Percentiles rank a stretch among this genome's conserved stretches.
Conservation (phyloP, 2,797 vertebrate genomes). For the Parotocinclus haroldoi region DNA sequence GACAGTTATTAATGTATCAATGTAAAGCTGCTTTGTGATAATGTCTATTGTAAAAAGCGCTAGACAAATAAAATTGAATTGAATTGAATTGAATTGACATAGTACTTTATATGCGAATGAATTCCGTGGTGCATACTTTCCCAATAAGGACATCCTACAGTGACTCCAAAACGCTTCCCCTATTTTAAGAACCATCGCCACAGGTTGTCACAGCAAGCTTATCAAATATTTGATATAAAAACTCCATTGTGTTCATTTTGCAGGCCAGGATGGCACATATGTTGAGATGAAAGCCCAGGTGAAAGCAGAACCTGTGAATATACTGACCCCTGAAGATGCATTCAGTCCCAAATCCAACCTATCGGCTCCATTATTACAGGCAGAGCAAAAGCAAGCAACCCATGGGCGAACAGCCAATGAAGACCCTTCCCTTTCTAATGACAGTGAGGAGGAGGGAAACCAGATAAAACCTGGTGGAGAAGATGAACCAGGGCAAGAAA, state of each 20-base stretch:
- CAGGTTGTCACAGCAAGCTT: too few species aligned
- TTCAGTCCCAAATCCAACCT: constrained; percentile 69
- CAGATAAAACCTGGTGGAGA: background rate
- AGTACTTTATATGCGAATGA: too few species aligned
- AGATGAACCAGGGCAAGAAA: constrained; percentile 54
- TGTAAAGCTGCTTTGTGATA: too few species aligned
- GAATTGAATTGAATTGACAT: too few species aligned
- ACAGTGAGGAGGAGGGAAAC: constrained; percentile 60
- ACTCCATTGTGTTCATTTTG: constrained; percentile 20
- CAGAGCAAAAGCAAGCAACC: constrained; percentile 69
- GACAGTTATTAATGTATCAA: too few species aligned
- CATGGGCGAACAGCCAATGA: constrained; percentile 63
- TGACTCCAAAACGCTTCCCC: too few species aligned
- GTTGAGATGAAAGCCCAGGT: constrained; percentile 52
- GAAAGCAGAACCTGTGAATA: constrained; percentile 52
- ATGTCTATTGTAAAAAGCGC: too few species aligned
- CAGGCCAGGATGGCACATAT: constrained; percentile 57
- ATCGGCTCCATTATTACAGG: constrained; percentile 67
- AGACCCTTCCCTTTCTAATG: constrained; percentile 63
- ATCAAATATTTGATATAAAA: too few species aligned
- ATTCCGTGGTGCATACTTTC: too few species aligned
- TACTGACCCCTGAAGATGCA: constrained; percentile 64
- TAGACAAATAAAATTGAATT: too few species aligned
- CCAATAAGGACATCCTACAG: too few species aligned
- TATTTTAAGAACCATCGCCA: too few species aligned